These are phyloP conservation scores for Amiota communis DNA, from an alignment of 2,888 invertebrate genomes.

Conservation along the genomic window DNA sequence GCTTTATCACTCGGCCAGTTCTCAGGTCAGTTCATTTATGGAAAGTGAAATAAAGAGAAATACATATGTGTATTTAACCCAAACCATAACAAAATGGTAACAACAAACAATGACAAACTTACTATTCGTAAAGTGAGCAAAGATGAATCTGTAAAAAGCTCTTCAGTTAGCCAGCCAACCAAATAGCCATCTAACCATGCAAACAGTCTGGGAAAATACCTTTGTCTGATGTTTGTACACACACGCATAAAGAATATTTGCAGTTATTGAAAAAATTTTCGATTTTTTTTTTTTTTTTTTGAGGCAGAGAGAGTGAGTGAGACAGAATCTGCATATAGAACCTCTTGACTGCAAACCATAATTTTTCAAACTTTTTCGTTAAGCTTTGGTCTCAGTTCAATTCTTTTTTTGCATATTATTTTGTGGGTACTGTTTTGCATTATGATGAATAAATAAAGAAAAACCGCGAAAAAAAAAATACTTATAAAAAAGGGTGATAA, in stretches of 20 bases:
- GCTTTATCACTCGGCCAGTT: background rate
- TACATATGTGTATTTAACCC: too few species aligned
- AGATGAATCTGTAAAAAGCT: background rate
- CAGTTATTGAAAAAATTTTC: conserved; percentile 47
- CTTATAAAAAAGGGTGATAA: background rate
- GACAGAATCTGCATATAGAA: too few species aligned
- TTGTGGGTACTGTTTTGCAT: conserved; percentile 17
- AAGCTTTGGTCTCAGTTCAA: too few species aligned
- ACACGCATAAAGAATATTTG: conserved; percentile 35
- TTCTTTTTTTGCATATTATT: background rate
- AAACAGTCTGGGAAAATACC: too few species aligned
- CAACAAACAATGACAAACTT: conserved; percentile 18
- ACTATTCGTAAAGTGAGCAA: background rate
- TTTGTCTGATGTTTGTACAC: conserved; percentile 45
- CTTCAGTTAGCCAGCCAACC: background rate
- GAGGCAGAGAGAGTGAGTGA: background rate
- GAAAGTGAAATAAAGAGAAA: background rate
- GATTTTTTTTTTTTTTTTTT: too few species aligned
- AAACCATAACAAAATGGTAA: background rate
- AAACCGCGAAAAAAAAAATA: conserved; percentile 19
- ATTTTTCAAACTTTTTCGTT: too few species aligned
- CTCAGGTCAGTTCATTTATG: background rate
- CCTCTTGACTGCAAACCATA: too few species aligned
- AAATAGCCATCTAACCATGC: background rate
- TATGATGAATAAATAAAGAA: conserved; percentile 22